These are phyloP conservation scores for Uloborus plumipes DNA, from an alignment of 2,888 invertebrate species.

Conservation along the genomic window DNA sequence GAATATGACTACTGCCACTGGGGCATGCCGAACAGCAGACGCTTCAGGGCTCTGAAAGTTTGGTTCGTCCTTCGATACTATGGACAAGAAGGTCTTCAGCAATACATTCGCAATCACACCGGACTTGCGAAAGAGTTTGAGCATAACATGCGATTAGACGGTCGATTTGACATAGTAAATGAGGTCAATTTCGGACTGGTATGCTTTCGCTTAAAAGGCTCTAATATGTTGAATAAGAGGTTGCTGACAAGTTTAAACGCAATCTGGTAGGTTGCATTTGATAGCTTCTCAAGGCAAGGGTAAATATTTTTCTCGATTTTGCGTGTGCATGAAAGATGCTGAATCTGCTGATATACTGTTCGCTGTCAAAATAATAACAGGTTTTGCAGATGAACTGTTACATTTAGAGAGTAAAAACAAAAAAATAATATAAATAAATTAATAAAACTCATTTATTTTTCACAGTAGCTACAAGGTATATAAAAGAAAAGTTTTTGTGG, in stretches of 20 bases:
- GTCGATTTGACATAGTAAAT: conserved; percentile 91
- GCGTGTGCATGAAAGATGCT: conserved; percentile 90
- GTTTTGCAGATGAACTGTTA: conserved; percentile 66
- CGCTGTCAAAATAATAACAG: conserved; percentile 73
- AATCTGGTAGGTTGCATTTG: conserved; percentile 73
- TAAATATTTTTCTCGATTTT: conserved; percentile 91
- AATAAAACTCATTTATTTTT: too few species aligned
- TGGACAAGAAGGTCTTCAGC: conserved; percentile 92
- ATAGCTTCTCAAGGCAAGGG: conserved; percentile 92
- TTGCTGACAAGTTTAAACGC: conserved; percentile 4
- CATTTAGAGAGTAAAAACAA: background rate
- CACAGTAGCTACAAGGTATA: too few species aligned
- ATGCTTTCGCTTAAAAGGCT: conserved; percentile 85
- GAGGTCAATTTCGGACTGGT: conserved; percentile 84
- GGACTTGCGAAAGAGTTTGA: conserved; percentile 91
- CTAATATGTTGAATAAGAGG: conserved; percentile 69
- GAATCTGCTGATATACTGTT: conserved; percentile 80
- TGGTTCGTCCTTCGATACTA: conserved; percentile 97
- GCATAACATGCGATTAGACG: conserved; percentile 82
- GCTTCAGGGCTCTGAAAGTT: conserved; percentile 94
- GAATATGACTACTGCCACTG: conserved; percentile 80
- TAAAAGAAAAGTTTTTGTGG: too few species aligned
- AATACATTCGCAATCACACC: conserved; percentile 87
- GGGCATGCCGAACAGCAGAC: conserved; percentile 94
- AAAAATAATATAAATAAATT: background rate